These are phyloP conservation scores for Sesamia inferens DNA, from an alignment of 2,888 invertebrate species.

Conservation along the genomic window DNA sequence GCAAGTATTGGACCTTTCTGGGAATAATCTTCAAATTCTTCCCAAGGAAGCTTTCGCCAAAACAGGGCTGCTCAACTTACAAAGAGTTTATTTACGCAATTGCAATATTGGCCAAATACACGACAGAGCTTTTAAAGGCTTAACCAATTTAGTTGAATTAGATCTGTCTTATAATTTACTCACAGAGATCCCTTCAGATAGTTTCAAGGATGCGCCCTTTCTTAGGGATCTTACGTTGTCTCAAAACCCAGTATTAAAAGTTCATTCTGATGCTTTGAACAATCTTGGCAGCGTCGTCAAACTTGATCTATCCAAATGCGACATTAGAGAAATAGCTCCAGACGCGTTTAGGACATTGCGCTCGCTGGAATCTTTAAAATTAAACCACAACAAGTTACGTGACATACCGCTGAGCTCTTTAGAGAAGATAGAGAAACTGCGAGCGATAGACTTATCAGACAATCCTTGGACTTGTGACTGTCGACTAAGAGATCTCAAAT, in stretches of 20 bases:
- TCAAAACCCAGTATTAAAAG: conserved; percentile 95
- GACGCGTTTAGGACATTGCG: conserved; percentile 93
- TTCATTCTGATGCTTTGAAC: conserved; percentile 93
- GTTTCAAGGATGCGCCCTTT: conserved; percentile 94
- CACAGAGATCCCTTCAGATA: conserved; percentile 94
- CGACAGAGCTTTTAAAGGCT: conserved; percentile 94
- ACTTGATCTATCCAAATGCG: conserved; percentile 95
- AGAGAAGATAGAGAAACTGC: conserved; percentile 93
- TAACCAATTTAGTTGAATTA: conserved; percentile 97
- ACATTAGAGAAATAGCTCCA: conserved; percentile 94
- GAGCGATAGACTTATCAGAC: conserved; percentile 95
- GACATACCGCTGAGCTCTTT: conserved; percentile 93
- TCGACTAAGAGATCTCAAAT: conserved; percentile 94
- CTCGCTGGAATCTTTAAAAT: conserved; percentile 93
- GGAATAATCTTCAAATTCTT: conserved; percentile 95
- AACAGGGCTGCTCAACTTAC: conserved; percentile 95
- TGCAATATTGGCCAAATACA: conserved; percentile 97
- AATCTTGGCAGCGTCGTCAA: conserved; percentile 94
- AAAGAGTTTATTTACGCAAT: conserved; percentile 95
- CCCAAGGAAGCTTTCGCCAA: conserved; percentile 95
- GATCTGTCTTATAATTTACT: conserved; percentile 96
- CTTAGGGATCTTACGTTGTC: conserved; percentile 95
- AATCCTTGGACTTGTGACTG: conserved; percentile 98
- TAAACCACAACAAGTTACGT: conserved; percentile 94
- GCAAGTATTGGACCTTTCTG: conserved; percentile 97